Percentiles rank a stretch among this genome's conserved stretches.
Conservation (phyloP, 1,140 invertebrate genomes). For the Drosophila sulfurigaster region DNA sequence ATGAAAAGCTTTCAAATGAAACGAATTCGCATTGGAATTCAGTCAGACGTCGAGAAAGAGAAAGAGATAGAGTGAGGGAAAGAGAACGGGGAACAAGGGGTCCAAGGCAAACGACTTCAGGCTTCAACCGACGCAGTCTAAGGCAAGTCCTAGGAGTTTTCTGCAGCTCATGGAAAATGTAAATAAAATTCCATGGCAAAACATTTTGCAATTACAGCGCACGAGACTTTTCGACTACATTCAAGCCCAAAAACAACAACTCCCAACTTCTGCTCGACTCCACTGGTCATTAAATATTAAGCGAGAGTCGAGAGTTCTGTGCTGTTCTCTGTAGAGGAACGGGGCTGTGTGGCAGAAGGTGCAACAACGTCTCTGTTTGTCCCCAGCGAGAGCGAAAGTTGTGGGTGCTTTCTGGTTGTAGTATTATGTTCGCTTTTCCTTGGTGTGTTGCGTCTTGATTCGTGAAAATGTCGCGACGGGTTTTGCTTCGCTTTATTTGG, state of each 20-base stretch:
- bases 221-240: conserved; percentile 37
- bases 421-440: neutral
- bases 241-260: neutral
- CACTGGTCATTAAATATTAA: conserved; percentile 73
- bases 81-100: neutral
- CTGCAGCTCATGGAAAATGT: conserved; percentile 69
- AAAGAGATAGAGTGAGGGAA: neutral
- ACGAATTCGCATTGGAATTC: conserved; percentile 65
- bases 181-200: conserved; percentile 71
- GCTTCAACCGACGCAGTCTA: conserved; percentile 10
- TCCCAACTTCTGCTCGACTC: conserved; percentile 33
- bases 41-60: conserved; percentile 14
- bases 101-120: conserved; percentile 12
- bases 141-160: conserved; percentile 34
- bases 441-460: conserved; percentile 51
- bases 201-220: conserved; percentile 69
- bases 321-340: neutral
- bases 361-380: conserved; percentile 27
- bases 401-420: conserved; percentile 17
- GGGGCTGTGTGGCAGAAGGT: neutral
- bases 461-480: conserved; percentile 65
- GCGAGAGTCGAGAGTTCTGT: conserved; percentile 28
- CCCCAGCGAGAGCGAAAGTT: conserved; percentile 55
- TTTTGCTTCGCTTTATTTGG: conserved; percentile 43
- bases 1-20: conserved; percentile 67